Percentiles rank a stretch among this genome's conserved stretches.
Evolutionary conservation across 2,797 vertebrate genomes (phyloP).

Genomic region (Anomalospiza imberbis): DNA sequence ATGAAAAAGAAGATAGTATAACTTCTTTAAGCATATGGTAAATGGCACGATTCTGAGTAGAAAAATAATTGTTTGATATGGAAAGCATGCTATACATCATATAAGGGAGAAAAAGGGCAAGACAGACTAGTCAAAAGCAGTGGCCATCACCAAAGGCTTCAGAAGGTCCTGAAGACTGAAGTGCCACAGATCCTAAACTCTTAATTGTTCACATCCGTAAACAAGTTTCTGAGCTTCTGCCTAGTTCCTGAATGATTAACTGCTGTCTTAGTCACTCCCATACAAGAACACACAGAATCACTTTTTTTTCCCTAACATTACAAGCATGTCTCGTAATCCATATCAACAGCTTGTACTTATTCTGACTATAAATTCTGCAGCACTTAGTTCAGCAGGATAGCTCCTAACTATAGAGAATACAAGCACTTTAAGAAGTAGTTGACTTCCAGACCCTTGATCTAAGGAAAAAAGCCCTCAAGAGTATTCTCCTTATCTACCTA

Average conservation of each 20-base stretch:
- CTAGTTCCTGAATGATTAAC: background rate
- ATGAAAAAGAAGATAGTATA: background rate
- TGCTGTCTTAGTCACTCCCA: background rate
- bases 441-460: background rate
- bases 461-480: background rate
- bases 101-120: background rate
- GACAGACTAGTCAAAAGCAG: background rate
- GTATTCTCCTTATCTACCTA: background rate
- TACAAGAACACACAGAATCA: background rate
- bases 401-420: background rate
- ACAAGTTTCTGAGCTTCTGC: background rate
- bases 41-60: background rate
- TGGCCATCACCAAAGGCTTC: background rate
- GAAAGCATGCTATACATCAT: background rate
- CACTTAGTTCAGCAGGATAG: background rate
- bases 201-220: background rate
- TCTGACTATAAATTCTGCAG: background rate
- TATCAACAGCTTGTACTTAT: background rate
- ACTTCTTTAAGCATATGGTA: background rate
- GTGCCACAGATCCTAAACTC: background rate
- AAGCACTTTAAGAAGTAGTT: background rate
- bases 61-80: background rate
- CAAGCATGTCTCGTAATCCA: background rate
- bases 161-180: background rate
- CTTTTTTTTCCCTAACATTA: background rate